Conservation (phyloP, 1,140 invertebrate species). For the Prorops nasuta region DNA sequence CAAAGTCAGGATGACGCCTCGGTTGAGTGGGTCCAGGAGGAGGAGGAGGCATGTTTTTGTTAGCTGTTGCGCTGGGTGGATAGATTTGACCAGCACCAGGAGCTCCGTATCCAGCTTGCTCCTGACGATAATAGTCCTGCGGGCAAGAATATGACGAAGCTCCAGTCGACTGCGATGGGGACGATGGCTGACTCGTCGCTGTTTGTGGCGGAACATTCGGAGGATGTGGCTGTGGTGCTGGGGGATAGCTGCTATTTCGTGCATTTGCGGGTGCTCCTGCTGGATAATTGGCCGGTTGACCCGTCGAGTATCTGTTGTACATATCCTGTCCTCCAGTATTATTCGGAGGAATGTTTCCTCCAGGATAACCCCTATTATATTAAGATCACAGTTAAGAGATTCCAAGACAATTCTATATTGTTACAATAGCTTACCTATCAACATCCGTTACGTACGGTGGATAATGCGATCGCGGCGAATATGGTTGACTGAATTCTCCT, state of each 20-base stretch:
- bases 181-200: constrained; percentile 41
- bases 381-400: constrained; percentile 2
- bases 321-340: constrained; percentile 49
- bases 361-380: constrained; percentile 47
- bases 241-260: constrained; percentile 44
- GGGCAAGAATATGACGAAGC: constrained; percentile 50
- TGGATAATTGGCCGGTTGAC: constrained; percentile 43
- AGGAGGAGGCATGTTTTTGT: constrained; percentile 68
- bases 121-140: constrained; percentile 53
- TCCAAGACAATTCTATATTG: background rate
- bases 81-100: constrained; percentile 48
- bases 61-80: constrained; percentile 41
- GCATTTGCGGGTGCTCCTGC: constrained; percentile 39
- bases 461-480: constrained; percentile 66
- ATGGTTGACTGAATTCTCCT: constrained; percentile 58
- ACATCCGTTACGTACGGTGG: constrained; percentile 72
- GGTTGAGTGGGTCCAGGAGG: constrained; percentile 67
- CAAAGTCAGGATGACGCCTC: constrained; percentile 81
- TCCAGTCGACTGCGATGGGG: constrained; percentile 43
- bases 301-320: constrained; percentile 49
- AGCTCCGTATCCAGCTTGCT: constrained; percentile 47
- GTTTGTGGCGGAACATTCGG: constrained; percentile 41
- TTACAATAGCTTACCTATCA: constrained; percentile 57
- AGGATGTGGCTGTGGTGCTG: constrained; percentile 47
- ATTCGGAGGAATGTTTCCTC: constrained; percentile 48